Evolutionary conservation across 2,113 vertebrate genomes (phyloP), one percentile per base, ranked within the genome.

Genomic region (Scolopax mira): DNA sequence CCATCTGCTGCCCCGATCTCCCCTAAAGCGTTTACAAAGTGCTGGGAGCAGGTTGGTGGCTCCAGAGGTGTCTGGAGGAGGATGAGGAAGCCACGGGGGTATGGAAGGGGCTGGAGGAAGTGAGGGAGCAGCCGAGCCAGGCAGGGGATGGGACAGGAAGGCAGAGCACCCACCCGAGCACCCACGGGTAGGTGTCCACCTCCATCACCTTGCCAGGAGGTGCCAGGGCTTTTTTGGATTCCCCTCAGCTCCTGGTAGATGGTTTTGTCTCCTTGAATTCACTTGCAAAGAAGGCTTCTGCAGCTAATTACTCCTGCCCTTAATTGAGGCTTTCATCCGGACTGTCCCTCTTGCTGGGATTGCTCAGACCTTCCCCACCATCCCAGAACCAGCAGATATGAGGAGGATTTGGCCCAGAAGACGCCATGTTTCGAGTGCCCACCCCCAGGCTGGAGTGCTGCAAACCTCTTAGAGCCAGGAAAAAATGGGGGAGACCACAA

Each of bases 341-440:
- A 46, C 31, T 3, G 0, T 30, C 13, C 54, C 44, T 65, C n/a
- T 13, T 9, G 4, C 18, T 58, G 79, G 24, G 10, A 0, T 18
- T 2, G 54, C 49, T 72, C 62, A 39, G 6, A 6, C 22, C 49
- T n/a, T 14, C 52, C n/a, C 42, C 19, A 4, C 17, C 70, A 31
- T 15, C 69, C 24, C 6, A 0, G 33, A 54, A 41, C 30, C 54
- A 24, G 35, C 33, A 16, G 65, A 8, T 28, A 60, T 9, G 2
- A 22, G 35, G 22, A 54, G n/a, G 46, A 67, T 14, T 17, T 16
- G 23, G 7, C 61, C 41, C 16, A 9, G 79, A 7, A 41, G 58
- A 11, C 1, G 1, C 39, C 10, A 0, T 11, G 3, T 30, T 44
- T 39, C 1, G 1, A 18, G 42, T 3, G 3, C 39, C 58, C 48